Evolutionary conservation across 2,888 invertebrate species (phyloP), one percentile per base, ranked within the genome.

Genomic region (Deilephila elpenor): DNA sequence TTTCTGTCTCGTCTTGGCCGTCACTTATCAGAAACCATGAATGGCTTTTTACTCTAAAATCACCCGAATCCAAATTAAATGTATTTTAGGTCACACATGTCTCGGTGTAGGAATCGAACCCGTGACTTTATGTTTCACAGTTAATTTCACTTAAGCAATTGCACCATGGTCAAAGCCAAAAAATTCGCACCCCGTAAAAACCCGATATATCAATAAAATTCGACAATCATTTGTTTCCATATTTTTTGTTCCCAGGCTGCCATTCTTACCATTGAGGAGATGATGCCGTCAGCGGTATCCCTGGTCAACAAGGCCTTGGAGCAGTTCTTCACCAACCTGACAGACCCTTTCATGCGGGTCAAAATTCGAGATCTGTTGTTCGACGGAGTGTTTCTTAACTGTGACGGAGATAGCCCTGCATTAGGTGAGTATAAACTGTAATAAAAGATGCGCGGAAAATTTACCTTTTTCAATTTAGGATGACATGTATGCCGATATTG

Each of bases 351-450:
- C 83, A 74, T 95, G 61, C 91, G 91, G 32, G 93, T 91, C 3
- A 93, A 90, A 73, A 95, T 94, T 0, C 91, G 87, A 53, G 95
- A 96, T 60, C 83, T 96, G 25, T 89, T 96, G 70, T 96, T 96
- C 77, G 93, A 95, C 19, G 96, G 96, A 3, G 80, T 96, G 25
- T 92, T 88, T 75, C 86, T 96, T 25, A 92, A 92, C 77, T 96
- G 96, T 76, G 89, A 91, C 60, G 87, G 91, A 0, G 88, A 91
- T 62, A 91, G 89, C 61, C 85, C 90, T 1, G 91, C 92, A 74
- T 85, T 95, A 25, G 90, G 95, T 95, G 82, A 89, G 91, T 84
- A 34, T 8, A 59, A 7, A 25, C 25, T 25, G 25, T 25, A 25
- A 25, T 25, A 25, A 25, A 25, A 25, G 25, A 25, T 25, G 25